These are phyloP conservation scores for Macropus fuliginosus DNA, from an alignment of 2,797 vertebrate species.

Conservation along the genomic window DNA sequence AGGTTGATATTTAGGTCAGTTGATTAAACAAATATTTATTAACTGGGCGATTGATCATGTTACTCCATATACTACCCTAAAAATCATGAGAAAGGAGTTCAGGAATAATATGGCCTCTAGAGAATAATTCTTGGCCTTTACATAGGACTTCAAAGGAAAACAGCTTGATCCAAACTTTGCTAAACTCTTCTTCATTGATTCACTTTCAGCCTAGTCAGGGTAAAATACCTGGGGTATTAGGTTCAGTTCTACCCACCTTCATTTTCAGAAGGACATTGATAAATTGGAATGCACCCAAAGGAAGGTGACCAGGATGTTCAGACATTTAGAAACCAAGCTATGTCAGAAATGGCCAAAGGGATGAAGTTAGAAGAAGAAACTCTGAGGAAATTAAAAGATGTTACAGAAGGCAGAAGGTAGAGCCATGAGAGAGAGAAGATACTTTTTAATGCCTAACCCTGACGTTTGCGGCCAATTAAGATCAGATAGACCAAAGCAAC, in stretches of 20 bases:
- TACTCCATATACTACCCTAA: background rate
- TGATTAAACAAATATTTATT: background rate
- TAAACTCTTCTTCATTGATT: background rate
- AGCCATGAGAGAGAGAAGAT: background rate
- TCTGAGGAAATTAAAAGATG: background rate
- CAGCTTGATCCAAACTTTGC: background rate
- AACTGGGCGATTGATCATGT: background rate
- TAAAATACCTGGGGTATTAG: background rate
- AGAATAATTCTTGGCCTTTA: background rate
- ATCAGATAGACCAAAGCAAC: background rate
- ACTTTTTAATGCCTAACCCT: background rate
- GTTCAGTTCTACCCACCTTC: background rate
- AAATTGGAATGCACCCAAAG: background rate
- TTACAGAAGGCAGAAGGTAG: background rate
- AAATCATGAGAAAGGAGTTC: background rate
- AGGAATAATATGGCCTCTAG: background rate
- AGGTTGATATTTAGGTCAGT: background rate
- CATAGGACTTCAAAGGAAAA: background rate
- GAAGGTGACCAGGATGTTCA: background rate
- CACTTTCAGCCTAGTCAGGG: background rate
- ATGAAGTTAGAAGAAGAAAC: background rate
- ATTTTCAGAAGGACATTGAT: background rate
- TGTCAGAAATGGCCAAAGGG: background rate
- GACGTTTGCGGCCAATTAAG: background rate
- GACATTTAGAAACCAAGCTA: background rate